Base-by-base conservation (phyloP, 2,888 invertebrate species). In the Diaprepes abbreviatus region DNA sequence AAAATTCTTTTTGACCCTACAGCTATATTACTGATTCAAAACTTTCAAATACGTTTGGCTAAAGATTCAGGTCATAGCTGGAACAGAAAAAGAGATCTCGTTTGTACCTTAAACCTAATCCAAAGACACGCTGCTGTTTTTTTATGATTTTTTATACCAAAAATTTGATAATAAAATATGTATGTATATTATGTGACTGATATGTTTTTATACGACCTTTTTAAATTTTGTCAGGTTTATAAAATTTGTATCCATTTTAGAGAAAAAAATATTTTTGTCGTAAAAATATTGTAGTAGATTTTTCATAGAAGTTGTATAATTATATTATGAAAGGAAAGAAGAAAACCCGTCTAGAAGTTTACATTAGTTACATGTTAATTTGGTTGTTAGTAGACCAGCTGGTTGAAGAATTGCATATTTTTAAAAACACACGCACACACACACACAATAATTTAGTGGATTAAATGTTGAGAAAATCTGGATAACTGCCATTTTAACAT, bases 131-230 rank as follows among this genome's bases (percentile, higher is more conserved):
- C 17, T 54, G 33, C 9, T 52, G 31, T 16, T 54, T 33, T 24
- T 54, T 54, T 5, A 33, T 54, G 10, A 33, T 60, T 60, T 60
- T 31, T 35, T 60, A 48, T 48, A 21, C 40, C 40, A n/a, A 24
- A 31, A 55, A 57, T 57, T 65, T 54, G 48, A 57, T 55, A 65
- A 65, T 57, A 57, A 62, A 52, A 45, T 33, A 45, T n/a, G n/a
- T n/a, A n/a, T n/a, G 21, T 17, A 17, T 35, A 48, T 45, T 54
- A 31, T 48, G 68, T 45, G 68, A 69, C 68, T 69, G 68, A 69
- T 48, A 21, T 50, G 63, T 69, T 62, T 67, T 67, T 67, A 68
- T 63, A 69, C 63, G 45, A 43, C 57, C 45, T 48, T 62, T 67
- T 67, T 67, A 62, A 62, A 57, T 58, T 40, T 36, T 43, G 50